Conservation (phyloP, 2,888 invertebrate genomes). For the Aelia acuminata region DNA sequence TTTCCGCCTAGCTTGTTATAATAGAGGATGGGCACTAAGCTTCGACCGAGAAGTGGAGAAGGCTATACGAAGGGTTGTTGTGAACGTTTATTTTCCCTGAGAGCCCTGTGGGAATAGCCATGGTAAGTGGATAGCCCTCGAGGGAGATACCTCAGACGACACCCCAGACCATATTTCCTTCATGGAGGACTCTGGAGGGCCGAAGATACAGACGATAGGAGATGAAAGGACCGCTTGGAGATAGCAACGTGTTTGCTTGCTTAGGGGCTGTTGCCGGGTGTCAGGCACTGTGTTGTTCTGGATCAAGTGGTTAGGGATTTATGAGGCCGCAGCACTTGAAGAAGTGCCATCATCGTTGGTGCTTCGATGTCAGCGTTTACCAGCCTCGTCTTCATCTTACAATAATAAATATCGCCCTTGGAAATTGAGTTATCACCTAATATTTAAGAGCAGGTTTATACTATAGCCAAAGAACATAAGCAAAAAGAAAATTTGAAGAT, state of each 20-base stretch:
- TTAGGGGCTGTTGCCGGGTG: neutral
- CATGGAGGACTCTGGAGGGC: neutral
- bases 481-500: too few relatives aligned
- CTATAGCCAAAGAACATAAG: too few relatives aligned
- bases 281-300: neutral
- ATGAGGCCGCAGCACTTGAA: constrained; percentile 15
- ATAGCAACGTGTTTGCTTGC: constrained; percentile 2
- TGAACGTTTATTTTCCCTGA: neutral
- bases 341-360: neutral
- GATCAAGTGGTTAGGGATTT: constrained; percentile 47
- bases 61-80: too few relatives aligned
- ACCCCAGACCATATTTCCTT: constrained; percentile 8
- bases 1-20: too few relatives aligned
- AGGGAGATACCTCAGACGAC: neutral
- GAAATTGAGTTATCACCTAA: too few relatives aligned
- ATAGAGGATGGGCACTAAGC: too few relatives aligned
- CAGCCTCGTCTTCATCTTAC: neutral
- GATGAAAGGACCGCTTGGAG: neutral
- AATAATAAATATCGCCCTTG: neutral
- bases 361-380: neutral
- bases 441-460: too few relatives aligned
- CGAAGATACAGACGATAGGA: neutral
- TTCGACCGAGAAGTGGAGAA: too few relatives aligned
- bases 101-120: neutral
- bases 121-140: neutral